Conservation (phyloP, 2,797 vertebrate species). For the Anniella stebbinsi region DNA sequence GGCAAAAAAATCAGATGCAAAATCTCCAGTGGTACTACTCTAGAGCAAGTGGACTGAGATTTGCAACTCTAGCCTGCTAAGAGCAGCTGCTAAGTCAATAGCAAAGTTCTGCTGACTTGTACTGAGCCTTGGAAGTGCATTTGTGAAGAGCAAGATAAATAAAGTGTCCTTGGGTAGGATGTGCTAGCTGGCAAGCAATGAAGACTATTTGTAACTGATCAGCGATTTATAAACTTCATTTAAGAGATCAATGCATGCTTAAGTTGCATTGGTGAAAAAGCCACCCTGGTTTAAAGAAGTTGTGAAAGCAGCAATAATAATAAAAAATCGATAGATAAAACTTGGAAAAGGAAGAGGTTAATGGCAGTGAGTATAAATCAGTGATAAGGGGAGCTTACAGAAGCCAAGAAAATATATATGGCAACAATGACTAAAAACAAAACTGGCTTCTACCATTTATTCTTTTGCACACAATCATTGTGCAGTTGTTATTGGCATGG, state of each 20-base stretch:
- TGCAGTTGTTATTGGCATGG: neutral
- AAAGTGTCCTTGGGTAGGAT: constrained; percentile 5
- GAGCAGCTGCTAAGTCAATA: constrained; percentile 10
- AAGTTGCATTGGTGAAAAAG: constrained; percentile 33
- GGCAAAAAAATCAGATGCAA: neutral
- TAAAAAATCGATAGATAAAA: constrained; percentile 48
- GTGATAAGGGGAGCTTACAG: constrained; percentile 5
- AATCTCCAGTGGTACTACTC: neutral
- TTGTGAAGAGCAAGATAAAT: constrained; percentile 33
- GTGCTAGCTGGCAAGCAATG: constrained; percentile 25
- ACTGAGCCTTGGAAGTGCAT: neutral
- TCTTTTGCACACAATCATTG: neutral
- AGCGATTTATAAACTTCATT: constrained; percentile 18
- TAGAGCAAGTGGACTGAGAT: neutral
- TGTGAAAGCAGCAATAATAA: constrained; percentile 43
- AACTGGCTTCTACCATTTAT: neutral
- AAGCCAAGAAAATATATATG: constrained; percentile 7
- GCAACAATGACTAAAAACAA: constrained; percentile 11
- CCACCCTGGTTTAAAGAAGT: constrained; percentile 28
- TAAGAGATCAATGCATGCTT: neutral
- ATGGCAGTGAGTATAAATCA: constrained; percentile 43
- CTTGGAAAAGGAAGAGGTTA: constrained; percentile 38
- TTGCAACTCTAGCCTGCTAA: neutral
- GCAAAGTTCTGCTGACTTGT: constrained; percentile 17
- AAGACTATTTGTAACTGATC: constrained; percentile 36